Percentiles rank a stretch among this genome's conserved stretches.
Evolutionary conservation across 2,113 vertebrate genomes (phyloP).

Genomic region (Phrynosoma blainvillii): DNA sequence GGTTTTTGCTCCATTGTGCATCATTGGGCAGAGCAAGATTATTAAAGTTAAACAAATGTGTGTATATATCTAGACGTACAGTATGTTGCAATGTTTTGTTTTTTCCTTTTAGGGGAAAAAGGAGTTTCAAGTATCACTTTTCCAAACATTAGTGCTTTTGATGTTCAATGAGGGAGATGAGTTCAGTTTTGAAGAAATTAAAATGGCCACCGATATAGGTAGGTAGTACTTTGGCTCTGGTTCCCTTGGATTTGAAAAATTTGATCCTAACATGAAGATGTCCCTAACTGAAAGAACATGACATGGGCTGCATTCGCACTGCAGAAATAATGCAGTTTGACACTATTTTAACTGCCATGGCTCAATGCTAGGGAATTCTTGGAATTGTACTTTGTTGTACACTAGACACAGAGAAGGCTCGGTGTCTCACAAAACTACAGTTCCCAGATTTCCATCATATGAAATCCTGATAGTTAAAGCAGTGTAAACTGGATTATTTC

Average conservation of each 20-base stretch:
- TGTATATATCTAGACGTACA: neutral
- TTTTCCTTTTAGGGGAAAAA: slow-evolving; percentile 79
- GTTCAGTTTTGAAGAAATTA: slow-evolving; percentile 83
- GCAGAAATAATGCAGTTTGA: no score
- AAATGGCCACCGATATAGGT: slow-evolving; percentile 83
- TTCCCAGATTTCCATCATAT: no score
- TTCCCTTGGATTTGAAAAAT: neutral
- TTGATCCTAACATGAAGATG: neutral
- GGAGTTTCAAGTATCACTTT: slow-evolving; percentile 84
- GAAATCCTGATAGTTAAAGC: no score
- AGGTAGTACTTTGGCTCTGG: slow-evolving; percentile 45
- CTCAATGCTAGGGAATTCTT: no score
- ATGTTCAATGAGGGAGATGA: slow-evolving; percentile 86
- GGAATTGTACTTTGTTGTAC: no score
- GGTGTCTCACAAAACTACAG: no score
- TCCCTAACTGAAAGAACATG: slow-evolving; percentile 18
- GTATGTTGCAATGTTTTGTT: neutral
- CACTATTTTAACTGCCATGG: no score
- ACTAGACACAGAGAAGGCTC: no score
- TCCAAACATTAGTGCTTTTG: slow-evolving; percentile 84
- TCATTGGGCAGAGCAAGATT: neutral
- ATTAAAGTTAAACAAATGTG: neutral
- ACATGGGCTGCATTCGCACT: no score
- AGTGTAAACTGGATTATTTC: no score
- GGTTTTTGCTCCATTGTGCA: neutral